Percentiles rank a stretch among this genome's conserved stretches.
phyloP scores from a whole-genome alignment of 2,113 vertebrate species.

The Antechinus flavipes region DNA sequence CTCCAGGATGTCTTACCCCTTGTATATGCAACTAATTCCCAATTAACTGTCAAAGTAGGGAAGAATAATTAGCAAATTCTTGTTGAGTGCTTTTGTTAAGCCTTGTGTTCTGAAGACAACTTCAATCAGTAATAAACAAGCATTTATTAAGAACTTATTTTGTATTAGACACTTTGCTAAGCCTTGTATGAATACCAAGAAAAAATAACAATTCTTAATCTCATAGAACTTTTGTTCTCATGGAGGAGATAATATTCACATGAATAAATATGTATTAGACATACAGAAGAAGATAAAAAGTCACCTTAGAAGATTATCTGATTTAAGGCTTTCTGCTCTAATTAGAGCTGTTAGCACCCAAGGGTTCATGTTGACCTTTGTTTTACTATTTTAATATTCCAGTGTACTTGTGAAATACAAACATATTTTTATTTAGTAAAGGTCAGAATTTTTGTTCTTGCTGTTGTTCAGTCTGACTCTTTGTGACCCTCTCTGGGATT shows the following conservation, averaged over 20 bases:
- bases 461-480: no score
- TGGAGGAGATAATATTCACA: neutral
- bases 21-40: constrained; percentile 16
- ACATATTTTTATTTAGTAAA: neutral
- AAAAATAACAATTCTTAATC: neutral
- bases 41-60: constrained; percentile 47
- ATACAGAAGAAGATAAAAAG: neutral
- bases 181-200: neutral
- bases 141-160: neutral
- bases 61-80: constrained; percentile 57
- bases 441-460: neutral
- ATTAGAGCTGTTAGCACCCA: constrained; percentile 33
- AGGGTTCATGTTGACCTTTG: constrained; percentile 32
- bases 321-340: constrained; percentile 42
- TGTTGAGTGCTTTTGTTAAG: constrained; percentile 45
- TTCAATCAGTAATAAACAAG: neutral
- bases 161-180: neutral
- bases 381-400: constrained; percentile 27
- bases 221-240: neutral
- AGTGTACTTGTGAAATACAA: neutral
- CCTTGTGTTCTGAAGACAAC: constrained; percentile 43
- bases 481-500: no score
- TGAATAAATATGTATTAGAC: neutral
- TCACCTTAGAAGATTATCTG: neutral
- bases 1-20: neutral